These are phyloP conservation scores for Lepidurus packardi DNA, from an alignment of 1,140 invertebrate genomes.

Conservation along the genomic window DNA sequence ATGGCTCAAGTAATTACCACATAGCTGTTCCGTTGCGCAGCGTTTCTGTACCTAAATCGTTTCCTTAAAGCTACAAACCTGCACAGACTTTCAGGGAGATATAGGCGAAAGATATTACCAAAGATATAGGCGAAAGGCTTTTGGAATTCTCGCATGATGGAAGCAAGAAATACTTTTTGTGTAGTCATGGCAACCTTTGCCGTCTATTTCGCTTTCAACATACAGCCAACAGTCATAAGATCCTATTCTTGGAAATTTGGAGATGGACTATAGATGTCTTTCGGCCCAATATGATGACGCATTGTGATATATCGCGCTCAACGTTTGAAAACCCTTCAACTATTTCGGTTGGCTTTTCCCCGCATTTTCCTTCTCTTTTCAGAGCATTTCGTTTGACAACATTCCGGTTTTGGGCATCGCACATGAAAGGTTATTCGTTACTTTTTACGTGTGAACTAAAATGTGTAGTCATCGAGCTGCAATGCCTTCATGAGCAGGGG, in stretches of 20 bases:
- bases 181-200: not conserved
- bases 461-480: not conserved
- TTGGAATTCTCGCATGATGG: not conserved
- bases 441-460: not conserved
- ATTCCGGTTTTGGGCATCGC: not conserved
- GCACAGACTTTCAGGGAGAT: not conserved
- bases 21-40: not conserved
- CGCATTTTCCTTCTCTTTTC: not conserved
- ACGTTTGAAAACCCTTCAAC: not conserved
- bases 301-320: not conserved
- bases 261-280: constrained; percentile 1
- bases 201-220: not conserved
- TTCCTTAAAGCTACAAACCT: not conserved
- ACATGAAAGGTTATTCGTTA: not conserved
- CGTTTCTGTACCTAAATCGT: not conserved
- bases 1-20: too few relatives aligned
- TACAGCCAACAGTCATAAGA: not conserved
- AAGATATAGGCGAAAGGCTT: not conserved
- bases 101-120: not conserved
- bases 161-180: not conserved
- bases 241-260: constrained; percentile 1
- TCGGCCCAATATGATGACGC: not conserved
- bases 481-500: not conserved
- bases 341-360: not conserved
- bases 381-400: not conserved